phyloP scores from a whole-genome alignment of 2,113 vertebrate species.

The Microcebus murinus region DNA sequence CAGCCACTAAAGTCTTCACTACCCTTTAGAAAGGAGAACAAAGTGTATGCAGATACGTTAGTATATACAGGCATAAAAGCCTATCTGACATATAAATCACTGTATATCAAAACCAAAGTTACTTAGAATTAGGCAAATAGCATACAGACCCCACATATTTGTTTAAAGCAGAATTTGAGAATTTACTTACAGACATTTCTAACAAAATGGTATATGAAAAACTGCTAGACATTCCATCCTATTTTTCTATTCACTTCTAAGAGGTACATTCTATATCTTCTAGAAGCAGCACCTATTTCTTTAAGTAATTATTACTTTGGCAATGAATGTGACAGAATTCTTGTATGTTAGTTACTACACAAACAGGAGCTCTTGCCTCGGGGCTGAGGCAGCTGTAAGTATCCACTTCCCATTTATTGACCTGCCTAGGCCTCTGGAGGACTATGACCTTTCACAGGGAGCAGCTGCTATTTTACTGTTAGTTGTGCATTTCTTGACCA shows the following conservation, averaged over 20 bases:
- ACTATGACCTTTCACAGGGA: slow-evolving; percentile 37
- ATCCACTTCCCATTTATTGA: slow-evolving; percentile 19
- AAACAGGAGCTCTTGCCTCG: background rate
- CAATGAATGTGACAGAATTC: background rate
- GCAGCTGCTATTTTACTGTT: slow-evolving; percentile 58
- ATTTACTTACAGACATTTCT: background rate
- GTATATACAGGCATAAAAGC: background rate
- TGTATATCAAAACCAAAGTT: background rate
- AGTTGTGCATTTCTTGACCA: slow-evolving; percentile 29
- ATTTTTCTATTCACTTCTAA: background rate
- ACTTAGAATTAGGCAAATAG: background rate
- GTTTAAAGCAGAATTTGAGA: background rate
- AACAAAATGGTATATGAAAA: background rate
- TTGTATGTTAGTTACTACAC: background rate
- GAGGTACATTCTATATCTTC: background rate
- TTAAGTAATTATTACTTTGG: background rate
- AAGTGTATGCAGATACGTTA: background rate
- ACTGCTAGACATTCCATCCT: background rate
- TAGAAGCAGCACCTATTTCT: background rate
- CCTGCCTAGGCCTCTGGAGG: background rate
- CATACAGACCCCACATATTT: background rate
- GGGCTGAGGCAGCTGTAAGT: background rate
- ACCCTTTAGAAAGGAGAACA: slow-evolving; percentile 77
- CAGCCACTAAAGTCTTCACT: slow-evolving; percentile 92
- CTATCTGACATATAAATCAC: background rate